Percentiles rank a stretch among this genome's conserved stretches.
These are phyloP conservation scores for Lacanobia wlatinum DNA, from an alignment of 2,888 invertebrate species.

Conservation along the genomic window DNA sequence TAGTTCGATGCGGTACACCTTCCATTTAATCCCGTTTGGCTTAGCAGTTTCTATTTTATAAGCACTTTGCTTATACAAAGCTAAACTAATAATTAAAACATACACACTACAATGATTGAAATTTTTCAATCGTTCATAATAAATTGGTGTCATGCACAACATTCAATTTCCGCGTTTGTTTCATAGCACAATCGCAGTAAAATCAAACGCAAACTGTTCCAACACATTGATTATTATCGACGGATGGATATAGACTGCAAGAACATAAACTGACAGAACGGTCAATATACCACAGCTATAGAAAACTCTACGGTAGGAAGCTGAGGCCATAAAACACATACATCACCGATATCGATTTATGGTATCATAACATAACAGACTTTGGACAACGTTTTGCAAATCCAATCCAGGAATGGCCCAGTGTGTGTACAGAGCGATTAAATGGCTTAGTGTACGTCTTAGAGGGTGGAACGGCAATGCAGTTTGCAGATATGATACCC, in stretches of 20 bases:
- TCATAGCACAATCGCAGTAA: background rate
- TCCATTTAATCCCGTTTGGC: too few relatives aligned
- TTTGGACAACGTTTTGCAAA: constrained; percentile 50
- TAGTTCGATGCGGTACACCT: too few relatives aligned
- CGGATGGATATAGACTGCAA: constrained; percentile 18
- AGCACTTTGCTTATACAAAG: background rate
- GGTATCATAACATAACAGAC: constrained; percentile 36
- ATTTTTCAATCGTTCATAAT: background rate
- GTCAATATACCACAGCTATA: constrained; percentile 42
- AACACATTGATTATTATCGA: constrained; percentile 16
- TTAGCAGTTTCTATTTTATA: too few relatives aligned
- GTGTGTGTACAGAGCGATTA: constrained; percentile 44
- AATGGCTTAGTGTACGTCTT: constrained; percentile 50
- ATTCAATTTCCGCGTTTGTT: constrained; percentile 1
- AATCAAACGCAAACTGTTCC: constrained; percentile 19
- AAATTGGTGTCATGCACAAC: background rate
- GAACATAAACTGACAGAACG: constrained; percentile 46
- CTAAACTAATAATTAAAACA: background rate
- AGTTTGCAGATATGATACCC: constrained; percentile 37
- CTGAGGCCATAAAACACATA: constrained; percentile 45
- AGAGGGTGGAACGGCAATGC: constrained; percentile 35
- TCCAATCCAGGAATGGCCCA: constrained; percentile 46
- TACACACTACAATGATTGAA: background rate
- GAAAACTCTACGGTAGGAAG: constrained; percentile 48
- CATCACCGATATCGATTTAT: constrained; percentile 41